A percentile compares a stretch with the other conserved stretches of the same genome.
Conservation (phyloP, 2,888 invertebrate species). For the Cheilosia grossa region DNA sequence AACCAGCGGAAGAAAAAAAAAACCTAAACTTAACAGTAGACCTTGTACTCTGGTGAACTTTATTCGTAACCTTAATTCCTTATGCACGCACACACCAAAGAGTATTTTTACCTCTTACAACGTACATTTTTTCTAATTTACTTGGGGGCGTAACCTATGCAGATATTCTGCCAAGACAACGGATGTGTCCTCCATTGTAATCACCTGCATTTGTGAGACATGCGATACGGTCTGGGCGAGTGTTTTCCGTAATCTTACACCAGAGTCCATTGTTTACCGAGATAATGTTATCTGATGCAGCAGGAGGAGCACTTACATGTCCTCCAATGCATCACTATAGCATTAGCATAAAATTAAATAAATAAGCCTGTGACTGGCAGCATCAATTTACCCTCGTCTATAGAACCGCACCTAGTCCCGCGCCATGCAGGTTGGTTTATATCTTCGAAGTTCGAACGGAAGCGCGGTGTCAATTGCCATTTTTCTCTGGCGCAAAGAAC, state of each 20-base stretch:
- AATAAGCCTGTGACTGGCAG: conserved; percentile 42
- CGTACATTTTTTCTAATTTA: conserved; percentile 27
- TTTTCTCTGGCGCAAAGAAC: conserved; percentile 37
- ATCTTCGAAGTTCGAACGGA: conserved; percentile 33
- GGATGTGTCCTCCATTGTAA: conserved; percentile 60
- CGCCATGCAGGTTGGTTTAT: conserved; percentile 6
- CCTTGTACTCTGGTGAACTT: conserved; percentile 64
- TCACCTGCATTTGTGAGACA: conserved; percentile 47
- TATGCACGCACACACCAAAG: conserved; percentile 6
- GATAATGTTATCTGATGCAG: conserved; percentile 66
- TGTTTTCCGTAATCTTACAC: conserved; percentile 69
- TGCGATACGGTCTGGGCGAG: conserved; percentile 34
- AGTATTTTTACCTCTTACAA: neutral
- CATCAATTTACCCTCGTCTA: conserved; percentile 46
- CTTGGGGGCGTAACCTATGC: conserved; percentile 45
- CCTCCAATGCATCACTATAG: conserved; percentile 65
- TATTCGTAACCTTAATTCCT: conserved; percentile 59
- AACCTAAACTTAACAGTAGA: conserved; percentile 34
- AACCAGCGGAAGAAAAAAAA: conserved; percentile 33
- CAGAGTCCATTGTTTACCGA: conserved; percentile 53
- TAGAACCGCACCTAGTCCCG: conserved; percentile 9
- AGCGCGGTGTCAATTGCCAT: conserved; percentile 50
- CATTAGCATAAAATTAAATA: conserved; percentile 71
- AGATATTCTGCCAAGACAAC: conserved; percentile 44
- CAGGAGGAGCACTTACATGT: conserved; percentile 65